Evolutionary conservation across 2,888 invertebrate species (phyloP), one percentile per base, ranked within the genome.

Genomic region (Abrostola triplasia): DNA sequence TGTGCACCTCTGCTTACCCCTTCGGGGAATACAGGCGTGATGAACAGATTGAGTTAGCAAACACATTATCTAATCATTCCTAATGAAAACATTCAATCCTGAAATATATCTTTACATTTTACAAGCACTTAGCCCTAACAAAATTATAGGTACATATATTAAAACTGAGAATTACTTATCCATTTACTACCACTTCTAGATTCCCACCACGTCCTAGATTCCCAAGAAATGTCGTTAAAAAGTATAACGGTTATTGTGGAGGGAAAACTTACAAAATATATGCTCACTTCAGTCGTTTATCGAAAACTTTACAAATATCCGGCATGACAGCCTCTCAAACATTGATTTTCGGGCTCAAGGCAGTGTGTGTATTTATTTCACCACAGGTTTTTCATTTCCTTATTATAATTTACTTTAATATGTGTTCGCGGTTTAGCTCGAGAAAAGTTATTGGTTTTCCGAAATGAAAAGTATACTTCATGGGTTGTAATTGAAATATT

Each of bases 231-330:
- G 42, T 35, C 11, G 13, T 55, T 58, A 51, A 13, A 38, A 61
- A 40, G 52, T 58, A 49, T 57, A 57, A 51, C 52, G 41, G n/a
- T 53, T 47, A 49, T 42, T 11, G 49, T 38, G 36, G 7, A 4
- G 6, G 47, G 44, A 59, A 71, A 58, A 36, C 41, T 59, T 57
- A 44, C 38, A 41, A 51, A 62, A 57, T 48, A 59, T 24, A 24
- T 24, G 24, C 4, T 24, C 24, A 24, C 24, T 24, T 24, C 24
- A 24, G 24, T 2, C 24, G 24, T 12, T 6, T 41, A 35, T 40
- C 36, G 24, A 44, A 50, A 68, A 50, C 47, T 62, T 60, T 60
- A 36, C 12, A 49, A 65, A 52, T 69, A 49, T 68, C 41, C 53
- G 12, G 7, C 24, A 11, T n/a, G 24, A 37, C 24, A 35, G 42